A percentile compares a stretch with the other conserved stretches of the same genome.
phyloP scores from a whole-genome alignment of 2,797 vertebrate genomes.

The Poeciliopsis infans region DNA sequence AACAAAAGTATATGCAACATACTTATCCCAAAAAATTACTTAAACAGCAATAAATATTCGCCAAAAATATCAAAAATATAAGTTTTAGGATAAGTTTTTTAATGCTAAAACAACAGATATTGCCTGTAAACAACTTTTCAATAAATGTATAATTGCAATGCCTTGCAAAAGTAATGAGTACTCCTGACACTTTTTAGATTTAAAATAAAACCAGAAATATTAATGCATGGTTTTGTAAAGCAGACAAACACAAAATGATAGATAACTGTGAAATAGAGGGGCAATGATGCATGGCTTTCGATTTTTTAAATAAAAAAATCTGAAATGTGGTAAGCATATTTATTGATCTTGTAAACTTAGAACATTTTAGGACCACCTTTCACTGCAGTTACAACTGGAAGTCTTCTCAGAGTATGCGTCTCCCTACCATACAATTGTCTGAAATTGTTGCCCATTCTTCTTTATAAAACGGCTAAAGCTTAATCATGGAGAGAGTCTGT shows the following conservation, averaged over 20 bases:
- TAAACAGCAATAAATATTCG: too few relatives aligned
- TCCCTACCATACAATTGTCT: background rate
- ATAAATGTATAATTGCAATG: background rate
- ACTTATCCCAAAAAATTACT: too few relatives aligned
- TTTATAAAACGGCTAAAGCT: background rate
- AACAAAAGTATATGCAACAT: too few relatives aligned
- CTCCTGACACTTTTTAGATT: background rate
- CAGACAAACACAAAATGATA: background rate
- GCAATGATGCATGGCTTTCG: background rate
- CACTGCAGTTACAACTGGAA: too few relatives aligned
- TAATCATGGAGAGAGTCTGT: background rate
- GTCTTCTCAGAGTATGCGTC: background rate
- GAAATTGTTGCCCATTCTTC: background rate
- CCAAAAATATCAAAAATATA: background rate
- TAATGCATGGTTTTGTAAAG: background rate
- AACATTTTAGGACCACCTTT: background rate
- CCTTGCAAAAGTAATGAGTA: background rate
- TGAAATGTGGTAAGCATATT: background rate
- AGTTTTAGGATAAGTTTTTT: background rate
- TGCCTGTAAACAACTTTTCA: background rate
- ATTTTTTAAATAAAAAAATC: background rate
- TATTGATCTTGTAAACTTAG: background rate
- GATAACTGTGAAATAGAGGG: background rate
- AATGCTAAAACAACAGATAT: background rate
- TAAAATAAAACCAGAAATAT: background rate